Evolutionary conservation across 1,140 invertebrate species (phyloP).

Genomic region (Aphis gossypii): DNA sequence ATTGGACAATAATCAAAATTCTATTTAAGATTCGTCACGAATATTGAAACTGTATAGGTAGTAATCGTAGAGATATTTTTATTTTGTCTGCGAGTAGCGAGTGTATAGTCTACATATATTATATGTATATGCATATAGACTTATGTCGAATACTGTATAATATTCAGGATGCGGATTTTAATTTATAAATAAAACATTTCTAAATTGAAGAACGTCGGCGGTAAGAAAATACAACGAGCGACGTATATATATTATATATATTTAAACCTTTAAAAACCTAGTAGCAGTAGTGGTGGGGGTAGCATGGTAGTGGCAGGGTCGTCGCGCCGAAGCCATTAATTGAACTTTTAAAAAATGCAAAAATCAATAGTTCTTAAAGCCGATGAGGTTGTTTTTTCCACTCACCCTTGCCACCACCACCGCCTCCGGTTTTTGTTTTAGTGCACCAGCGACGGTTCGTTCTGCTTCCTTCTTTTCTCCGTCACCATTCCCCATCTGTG

Average conservation of each 20-base stretch:
- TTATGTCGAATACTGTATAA: not conserved
- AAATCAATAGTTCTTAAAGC: slow-evolving; percentile 58
- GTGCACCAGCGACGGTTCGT: slow-evolving; percentile 36
- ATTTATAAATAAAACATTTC: slow-evolving; percentile 38
- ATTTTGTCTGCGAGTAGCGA: not conserved
- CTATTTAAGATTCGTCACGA: slow-evolving; percentile 29
- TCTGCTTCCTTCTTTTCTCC: slow-evolving; percentile 44
- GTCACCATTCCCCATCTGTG: not conserved
- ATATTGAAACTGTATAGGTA: too few relatives aligned
- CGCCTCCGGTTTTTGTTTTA: slow-evolving; percentile 52
- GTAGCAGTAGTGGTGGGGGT: not conserved
- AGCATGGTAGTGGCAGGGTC: not conserved
- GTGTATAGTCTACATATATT: not conserved
- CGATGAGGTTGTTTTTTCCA: slow-evolving; percentile 56
- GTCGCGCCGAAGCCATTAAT: slow-evolving; percentile 53
- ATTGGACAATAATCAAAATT: slow-evolving; percentile 3
- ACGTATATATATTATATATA: not conserved
- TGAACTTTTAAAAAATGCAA: slow-evolving; percentile 58
- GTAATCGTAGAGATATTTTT: not conserved
- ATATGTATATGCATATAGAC: not conserved
- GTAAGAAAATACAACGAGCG: not conserved
- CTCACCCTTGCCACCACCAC: not conserved
- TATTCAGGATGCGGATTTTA: not conserved
- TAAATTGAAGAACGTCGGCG: not conserved
- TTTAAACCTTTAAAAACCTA: slow-evolving; percentile 37